Conservation (phyloP, 2,888 invertebrate species). For the Ditylenchus weischeri region DNA sequence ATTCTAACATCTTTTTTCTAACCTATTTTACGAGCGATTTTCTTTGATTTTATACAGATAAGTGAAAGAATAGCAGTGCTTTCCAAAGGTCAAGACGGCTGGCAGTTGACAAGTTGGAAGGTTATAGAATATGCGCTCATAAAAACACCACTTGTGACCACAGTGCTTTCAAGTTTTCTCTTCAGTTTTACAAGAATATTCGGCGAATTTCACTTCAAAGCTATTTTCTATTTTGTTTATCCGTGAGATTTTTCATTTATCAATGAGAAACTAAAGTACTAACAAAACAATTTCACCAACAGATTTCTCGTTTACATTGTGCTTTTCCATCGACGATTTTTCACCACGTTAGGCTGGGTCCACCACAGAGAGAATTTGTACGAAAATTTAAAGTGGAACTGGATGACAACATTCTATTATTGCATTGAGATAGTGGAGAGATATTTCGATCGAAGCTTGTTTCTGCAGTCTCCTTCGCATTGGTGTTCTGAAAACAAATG, state of each 20-base stretch:
- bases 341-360: not conserved
- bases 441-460: not conserved
- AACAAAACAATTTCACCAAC: not conserved
- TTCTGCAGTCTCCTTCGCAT: constrained; percentile 1
- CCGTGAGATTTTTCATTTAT: constrained; percentile 27
- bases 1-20: no score
- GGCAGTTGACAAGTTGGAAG: constrained; percentile 23
- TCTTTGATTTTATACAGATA: constrained; percentile 16
- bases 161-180: constrained; percentile 54
- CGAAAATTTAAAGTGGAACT: not conserved
- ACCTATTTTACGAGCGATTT: no score
- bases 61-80: constrained; percentile 20
- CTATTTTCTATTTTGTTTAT: constrained; percentile 73
- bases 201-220: constrained; percentile 73
- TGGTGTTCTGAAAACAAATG: constrained; percentile 4
- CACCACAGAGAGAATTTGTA: not conserved
- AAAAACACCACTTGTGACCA: constrained; percentile 52
- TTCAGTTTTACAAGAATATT: constrained; percentile 65
- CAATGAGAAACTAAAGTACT: not conserved
- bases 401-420: not conserved
- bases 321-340: constrained; percentile 5
- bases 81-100: constrained; percentile 19
- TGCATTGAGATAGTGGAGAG: not conserved
- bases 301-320: constrained; percentile 1
- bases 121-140: constrained; percentile 46